Evolutionary conservation across 2,113 vertebrate genomes (phyloP).

Genomic region (Embiotoca jacksoni): DNA sequence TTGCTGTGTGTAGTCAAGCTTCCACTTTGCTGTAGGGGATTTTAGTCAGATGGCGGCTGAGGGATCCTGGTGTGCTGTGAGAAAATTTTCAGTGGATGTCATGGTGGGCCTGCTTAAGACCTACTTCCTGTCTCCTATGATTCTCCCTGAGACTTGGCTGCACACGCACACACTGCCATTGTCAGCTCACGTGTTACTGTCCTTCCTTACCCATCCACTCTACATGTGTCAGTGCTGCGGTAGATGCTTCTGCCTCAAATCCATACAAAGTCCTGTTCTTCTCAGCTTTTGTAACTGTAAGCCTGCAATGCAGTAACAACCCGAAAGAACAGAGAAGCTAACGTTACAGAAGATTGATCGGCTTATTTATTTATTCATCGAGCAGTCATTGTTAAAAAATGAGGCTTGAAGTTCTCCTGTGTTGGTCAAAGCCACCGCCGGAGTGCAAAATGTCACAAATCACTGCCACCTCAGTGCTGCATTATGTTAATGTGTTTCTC

Average conservation of each 20-base stretch:
- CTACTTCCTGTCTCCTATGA: constrained; percentile 36
- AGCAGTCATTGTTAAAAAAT: not conserved
- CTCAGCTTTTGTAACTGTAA: constrained; percentile 19
- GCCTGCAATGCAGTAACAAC: constrained; percentile 8
- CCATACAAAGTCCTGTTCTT: constrained; percentile 29
- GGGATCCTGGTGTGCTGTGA: constrained; percentile 62
- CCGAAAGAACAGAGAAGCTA: not conserved
- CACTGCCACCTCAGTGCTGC: constrained; percentile 39
- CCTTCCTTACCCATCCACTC: constrained; percentile 14
- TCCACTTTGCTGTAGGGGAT: constrained; percentile 59
- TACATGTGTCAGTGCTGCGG: constrained; percentile 43
- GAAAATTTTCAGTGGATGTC: constrained; percentile 62
- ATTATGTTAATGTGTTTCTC: constrained; percentile 56
- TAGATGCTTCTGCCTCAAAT: constrained; percentile 39
- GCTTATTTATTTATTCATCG: constrained; percentile 14
- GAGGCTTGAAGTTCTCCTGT: not conserved
- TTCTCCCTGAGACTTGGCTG: constrained; percentile 37
- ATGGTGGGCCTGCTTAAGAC: constrained; percentile 59
- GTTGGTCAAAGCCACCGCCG: not conserved
- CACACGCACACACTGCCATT: constrained; percentile 10
- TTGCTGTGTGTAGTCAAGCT: constrained; percentile 49
- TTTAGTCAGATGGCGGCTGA: constrained; percentile 64
- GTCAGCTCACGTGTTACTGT: constrained; percentile 6
- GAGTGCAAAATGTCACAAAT: constrained; percentile 46
- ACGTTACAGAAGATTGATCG: not conserved